Conservation (phyloP, 2,888 invertebrate genomes). For the Dynastes grantii region DNA sequence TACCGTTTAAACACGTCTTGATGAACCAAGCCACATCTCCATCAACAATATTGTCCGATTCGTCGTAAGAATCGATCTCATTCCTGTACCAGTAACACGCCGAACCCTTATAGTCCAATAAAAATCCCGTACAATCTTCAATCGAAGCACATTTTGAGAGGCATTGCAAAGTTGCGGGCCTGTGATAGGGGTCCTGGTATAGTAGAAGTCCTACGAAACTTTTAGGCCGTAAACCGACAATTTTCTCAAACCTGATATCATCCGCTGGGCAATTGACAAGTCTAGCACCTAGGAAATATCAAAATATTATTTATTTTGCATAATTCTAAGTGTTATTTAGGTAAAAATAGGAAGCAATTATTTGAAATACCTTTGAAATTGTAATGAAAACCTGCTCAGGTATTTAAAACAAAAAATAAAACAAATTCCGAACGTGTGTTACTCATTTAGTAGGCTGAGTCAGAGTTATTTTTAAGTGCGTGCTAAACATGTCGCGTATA, state of each 20-base stretch:
- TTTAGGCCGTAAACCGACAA: conserved; percentile 66
- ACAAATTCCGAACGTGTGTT: not conserved
- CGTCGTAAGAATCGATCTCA: conserved; percentile 56
- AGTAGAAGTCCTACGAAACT: conserved; percentile 59
- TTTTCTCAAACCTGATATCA: conserved; percentile 67
- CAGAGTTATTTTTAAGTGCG: not conserved
- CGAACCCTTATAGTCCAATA: conserved; percentile 65
- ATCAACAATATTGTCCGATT: conserved; percentile 69
- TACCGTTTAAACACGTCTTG: conserved; percentile 77
- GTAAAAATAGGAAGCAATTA: not conserved
- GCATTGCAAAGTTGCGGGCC: conserved; percentile 67
- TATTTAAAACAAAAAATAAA: too few relatives aligned
- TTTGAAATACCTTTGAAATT: too few relatives aligned
- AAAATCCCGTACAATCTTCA: conserved; percentile 66
- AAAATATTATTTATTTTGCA: too few relatives aligned
- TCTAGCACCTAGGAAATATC: conserved; percentile 56
- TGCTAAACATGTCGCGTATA: not conserved
- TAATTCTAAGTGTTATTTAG: not conserved
- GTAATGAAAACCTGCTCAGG: too few relatives aligned
- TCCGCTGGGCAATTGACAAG: conserved; percentile 63
- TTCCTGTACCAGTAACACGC: conserved; percentile 66
- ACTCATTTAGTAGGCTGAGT: not conserved
- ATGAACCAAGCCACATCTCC: conserved; percentile 78
- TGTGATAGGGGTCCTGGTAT: conserved; percentile 56
- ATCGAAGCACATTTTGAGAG: conserved; percentile 63